Base-by-base conservation (phyloP, 2,888 invertebrate species). In the Xestia xanthographa region DNA sequence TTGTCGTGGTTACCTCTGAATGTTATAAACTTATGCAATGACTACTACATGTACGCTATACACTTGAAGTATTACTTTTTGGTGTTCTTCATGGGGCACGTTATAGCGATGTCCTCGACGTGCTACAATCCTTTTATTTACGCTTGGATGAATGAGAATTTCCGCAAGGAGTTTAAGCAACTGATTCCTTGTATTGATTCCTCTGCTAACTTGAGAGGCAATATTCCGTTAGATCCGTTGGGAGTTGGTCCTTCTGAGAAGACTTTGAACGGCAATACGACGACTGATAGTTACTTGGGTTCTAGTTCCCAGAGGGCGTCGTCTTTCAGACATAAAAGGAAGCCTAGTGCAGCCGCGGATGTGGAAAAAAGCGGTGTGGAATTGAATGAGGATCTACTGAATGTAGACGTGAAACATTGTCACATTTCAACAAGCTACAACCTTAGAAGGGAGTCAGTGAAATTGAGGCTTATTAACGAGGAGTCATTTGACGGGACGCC, bases 121-220 rank as follows among this genome's bases (percentile, higher is more conserved):
- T 99, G 99, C 93, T 99, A 99, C 97, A 99, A 99, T 94, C 99
- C 99, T 0, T 99, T 99, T 92, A 97, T 99, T 63, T 99, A 99
- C 94, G 99, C 99, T 38, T 99, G 99, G 99, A 98, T 99, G 96
- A 99, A 99, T 94, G 99, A 99, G 89, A 98, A 98, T 93, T 99
- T 99, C 91, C 97, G 99, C 68, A 99, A 99, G 93, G 99, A 99
- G 93, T 99, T 99, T 93, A 98, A 98, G 91, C 97, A 98, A 92
- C 97, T 98, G 76, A 95, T 97, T 86, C 97, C 97, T 12, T 97
- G 97, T 89, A 97, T 97, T 77, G 97, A 97, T 90, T 96, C 97
- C 41, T 96, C 97, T 1, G 91, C 90, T 3, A 94, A 94, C 71
- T 75, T 93, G 50, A 90, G 96, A 50, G 93, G 94, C 1, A 96